Percentiles rank a stretch among this genome's conserved stretches.
Evolutionary conservation across 2,888 invertebrate species (phyloP).

Genomic region (Oxytorus armatus): DNA sequence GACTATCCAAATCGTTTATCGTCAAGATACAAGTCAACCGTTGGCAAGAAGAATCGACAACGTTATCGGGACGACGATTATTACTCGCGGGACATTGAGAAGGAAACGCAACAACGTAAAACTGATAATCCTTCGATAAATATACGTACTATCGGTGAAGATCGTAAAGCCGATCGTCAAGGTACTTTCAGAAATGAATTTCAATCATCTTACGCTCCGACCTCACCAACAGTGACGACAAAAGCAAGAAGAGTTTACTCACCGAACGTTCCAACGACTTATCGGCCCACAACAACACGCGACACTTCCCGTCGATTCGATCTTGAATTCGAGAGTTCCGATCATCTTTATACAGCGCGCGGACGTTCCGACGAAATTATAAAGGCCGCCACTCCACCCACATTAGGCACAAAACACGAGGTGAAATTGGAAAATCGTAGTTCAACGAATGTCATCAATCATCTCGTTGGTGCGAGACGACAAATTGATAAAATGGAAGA

Average conservation of each 20-base stretch:
- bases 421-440: not conserved
- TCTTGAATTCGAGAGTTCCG: constrained; percentile 76
- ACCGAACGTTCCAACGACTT: constrained; percentile 79
- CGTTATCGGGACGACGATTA: constrained; percentile 69
- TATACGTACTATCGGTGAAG: constrained; percentile 63
- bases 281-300: constrained; percentile 72
- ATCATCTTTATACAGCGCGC: constrained; percentile 75
- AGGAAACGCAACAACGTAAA: not conserved
- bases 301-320: constrained; percentile 68
- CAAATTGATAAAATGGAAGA: constrained; percentile 72
- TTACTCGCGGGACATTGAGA: constrained; percentile 61
- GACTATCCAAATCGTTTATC: constrained; percentile 64
- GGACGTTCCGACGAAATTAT: constrained; percentile 56
- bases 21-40: constrained; percentile 63
- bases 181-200: constrained; percentile 71
- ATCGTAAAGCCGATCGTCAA: constrained; percentile 60
- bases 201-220: constrained; percentile 80
- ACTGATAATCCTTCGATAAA: constrained; percentile 43
- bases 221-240: constrained; percentile 81
- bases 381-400: constrained; percentile 41
- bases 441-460: constrained; percentile 5
- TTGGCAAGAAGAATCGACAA: constrained; percentile 46
- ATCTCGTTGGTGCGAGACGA: constrained; percentile 57
- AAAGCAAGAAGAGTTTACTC: constrained; percentile 79
- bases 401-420: not conserved